These are phyloP conservation scores for Chironomus tentans DNA, from an alignment of 2,888 invertebrate genomes.

Conservation along the genomic window DNA sequence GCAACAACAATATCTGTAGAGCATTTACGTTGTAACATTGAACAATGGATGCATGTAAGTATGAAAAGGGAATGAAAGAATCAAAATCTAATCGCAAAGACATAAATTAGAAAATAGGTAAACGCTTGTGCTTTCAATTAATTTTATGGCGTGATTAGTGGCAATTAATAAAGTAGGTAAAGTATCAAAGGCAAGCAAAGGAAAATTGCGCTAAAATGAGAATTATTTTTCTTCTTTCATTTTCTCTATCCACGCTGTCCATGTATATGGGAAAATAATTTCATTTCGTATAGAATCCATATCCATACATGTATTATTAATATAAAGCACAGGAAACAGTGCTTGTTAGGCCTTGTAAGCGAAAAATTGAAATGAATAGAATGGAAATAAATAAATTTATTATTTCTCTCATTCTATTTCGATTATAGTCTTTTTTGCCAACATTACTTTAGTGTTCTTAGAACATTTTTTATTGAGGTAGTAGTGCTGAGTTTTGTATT, in stretches of 20 bases:
- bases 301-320: not conserved
- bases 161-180: slow-evolving; percentile 14
- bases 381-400: no score
- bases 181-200: not conserved
- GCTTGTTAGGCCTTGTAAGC: no score
- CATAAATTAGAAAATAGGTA: slow-evolving; percentile 20
- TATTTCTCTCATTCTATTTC: no score
- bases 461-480: no score
- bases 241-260: not conserved
- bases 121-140: slow-evolving; percentile 16
- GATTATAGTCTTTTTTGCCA: no score
- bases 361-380: no score
- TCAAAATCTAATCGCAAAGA: slow-evolving; percentile 19
- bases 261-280: not conserved
- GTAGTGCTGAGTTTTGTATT: no score
- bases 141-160: slow-evolving; percentile 23
- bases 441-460: no score
- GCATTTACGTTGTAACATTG: no score
- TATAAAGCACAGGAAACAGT: not conserved
- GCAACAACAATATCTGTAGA: no score
- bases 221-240: not conserved
- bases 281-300: not conserved
- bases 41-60: no score
- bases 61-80: not conserved
- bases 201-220: not conserved